A percentile compares a stretch with the other conserved stretches of the same genome.
phyloP scores from a whole-genome alignment of 2,888 invertebrate genomes.

The Amphimallon solstitiale region DNA sequence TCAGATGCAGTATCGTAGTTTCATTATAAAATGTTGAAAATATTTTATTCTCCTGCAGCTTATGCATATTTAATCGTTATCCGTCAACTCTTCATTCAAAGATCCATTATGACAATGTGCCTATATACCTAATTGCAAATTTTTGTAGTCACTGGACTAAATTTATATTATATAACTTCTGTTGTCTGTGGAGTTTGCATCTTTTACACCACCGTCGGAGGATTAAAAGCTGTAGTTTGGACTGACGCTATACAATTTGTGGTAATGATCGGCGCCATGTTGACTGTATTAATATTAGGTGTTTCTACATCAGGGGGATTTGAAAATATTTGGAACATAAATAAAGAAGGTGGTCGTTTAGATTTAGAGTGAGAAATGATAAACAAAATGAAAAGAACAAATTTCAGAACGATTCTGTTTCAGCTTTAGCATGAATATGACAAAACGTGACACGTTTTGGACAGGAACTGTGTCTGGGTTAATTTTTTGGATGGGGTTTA shows the following conservation, averaged over 20 bases:
- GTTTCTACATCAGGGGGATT: conserved; percentile 68
- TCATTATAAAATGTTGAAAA: too few species aligned
- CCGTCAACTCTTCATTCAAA: too few species aligned
- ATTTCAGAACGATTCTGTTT: conserved; percentile 43
- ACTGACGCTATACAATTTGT: conserved; percentile 71
- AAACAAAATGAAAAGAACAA: conserved; percentile 45
- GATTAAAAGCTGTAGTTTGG: conserved; percentile 74
- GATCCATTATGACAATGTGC: too few species aligned
- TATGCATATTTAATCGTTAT: too few species aligned
- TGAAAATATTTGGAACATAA: conserved; percentile 68
- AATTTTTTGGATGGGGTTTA: conserved; percentile 67
- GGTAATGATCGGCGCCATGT: conserved; percentile 66
- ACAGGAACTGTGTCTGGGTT: conserved; percentile 66
- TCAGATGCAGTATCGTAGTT: too few species aligned
- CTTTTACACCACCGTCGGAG: conserved; percentile 79
- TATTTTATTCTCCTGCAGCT: too few species aligned
- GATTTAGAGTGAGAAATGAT: conserved; percentile 52
- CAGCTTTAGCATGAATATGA: conserved; percentile 70
- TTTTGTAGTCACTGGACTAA: conserved; percentile 53
- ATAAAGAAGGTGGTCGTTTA: conserved; percentile 67
- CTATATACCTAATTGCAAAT: too few species aligned
- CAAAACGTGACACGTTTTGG: conserved; percentile 71
- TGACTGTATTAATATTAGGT: conserved; percentile 69
- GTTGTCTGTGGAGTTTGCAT: conserved; percentile 77
- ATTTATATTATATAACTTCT: conserved; percentile 69